Evolutionary conservation across 2,113 vertebrate genomes (phyloP), one percentile per base, ranked within the genome.

Genomic region (Paramisgurnus dabryanus): DNA sequence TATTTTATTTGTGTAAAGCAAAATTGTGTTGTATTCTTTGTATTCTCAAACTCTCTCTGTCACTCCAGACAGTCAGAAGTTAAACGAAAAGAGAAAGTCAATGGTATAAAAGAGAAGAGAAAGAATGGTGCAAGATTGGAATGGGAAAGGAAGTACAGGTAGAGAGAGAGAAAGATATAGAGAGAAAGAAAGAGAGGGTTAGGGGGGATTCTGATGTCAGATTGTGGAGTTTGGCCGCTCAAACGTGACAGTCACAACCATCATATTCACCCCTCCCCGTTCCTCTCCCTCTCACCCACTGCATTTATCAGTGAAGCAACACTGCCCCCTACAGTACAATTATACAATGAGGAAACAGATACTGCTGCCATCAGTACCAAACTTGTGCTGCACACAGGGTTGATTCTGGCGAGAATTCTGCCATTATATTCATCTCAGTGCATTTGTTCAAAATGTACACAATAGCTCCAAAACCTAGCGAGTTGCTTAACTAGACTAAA

Each of bases 231-330:
- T 49, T 61, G 74, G 80, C 74, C 80, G 71, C 67, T 58, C 60
- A 85, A 61, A 86, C 73, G 81, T 84, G 85, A 84, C 61, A 87
- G 82, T 77, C 65, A 70, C 71, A 77, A 60, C 66, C 58, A 64
- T 77, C 74, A 60, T 77, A 18, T 69, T 8, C 45, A 58, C 43
- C 76, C 63, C 64, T 69, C 63, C 27, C 61, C 68, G 49, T 18
- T 6, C 82, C 74, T 66, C 2, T 66, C 82, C 72, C 77, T 85
- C 83, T 87, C 85, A 84, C 80, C 81, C n/a, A 68, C 17, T 13
- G n/a, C 4, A 5, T 66, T 82, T 27, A 15, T 76, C 22, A 50
- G 43, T 79, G 80, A 79, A 66, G 43, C 80, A 78, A 74, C 76
- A 85, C 55, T 73, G 83, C 80, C 83, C 69, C 80, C 83, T 85